phyloP scores from a whole-genome alignment of 92 coral and sea anemone species.

The Umimayanthus kanabou region DNA sequence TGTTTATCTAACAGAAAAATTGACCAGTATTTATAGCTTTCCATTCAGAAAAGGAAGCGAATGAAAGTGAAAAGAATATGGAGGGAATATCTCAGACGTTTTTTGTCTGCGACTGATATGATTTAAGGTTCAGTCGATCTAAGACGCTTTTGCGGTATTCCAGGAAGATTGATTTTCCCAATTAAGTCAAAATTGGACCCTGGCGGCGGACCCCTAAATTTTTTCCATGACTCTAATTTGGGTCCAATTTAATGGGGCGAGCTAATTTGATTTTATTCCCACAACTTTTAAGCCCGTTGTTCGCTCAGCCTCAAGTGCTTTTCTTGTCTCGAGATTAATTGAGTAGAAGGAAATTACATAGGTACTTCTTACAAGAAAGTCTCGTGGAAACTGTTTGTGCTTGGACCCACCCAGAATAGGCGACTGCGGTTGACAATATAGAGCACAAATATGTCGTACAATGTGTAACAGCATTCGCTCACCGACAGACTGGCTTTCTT shows the following conservation, averaged over 20 bases:
- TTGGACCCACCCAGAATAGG: conserved; percentile 25
- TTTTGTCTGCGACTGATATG: not conserved
- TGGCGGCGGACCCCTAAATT: conserved; percentile 50
- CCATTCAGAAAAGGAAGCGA: conserved; percentile 12
- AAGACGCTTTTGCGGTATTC: conserved; percentile 38
- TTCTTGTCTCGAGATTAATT: conserved; percentile 33
- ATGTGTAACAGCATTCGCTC: not conserved
- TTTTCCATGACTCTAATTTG: conserved; percentile 60
- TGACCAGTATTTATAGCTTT: conserved; percentile 51
- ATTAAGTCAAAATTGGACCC: conserved; percentile 67
- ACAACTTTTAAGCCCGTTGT: conserved; percentile 34
- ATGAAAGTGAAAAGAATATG: not conserved
- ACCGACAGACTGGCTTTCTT: conserved; percentile 9
- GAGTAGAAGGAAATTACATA: not conserved
- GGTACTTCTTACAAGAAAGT: not conserved
- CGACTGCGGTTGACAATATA: conserved; percentile 7
- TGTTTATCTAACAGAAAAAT: conserved; percentile 75
- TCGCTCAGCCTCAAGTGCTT: not conserved
- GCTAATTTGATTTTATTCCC: conserved; percentile 66
- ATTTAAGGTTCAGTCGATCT: conserved; percentile 16
- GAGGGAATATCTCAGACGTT: not conserved
- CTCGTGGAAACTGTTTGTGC: conserved; percentile 11
- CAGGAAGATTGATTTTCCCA: conserved; percentile 50
- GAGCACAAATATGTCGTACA: not conserved
- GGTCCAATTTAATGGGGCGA: conserved; percentile 52